These are phyloP conservation scores for Scaptodrosophila latifasciaeformis DNA, from an alignment of 2,888 invertebrate species.

Conservation along the genomic window DNA sequence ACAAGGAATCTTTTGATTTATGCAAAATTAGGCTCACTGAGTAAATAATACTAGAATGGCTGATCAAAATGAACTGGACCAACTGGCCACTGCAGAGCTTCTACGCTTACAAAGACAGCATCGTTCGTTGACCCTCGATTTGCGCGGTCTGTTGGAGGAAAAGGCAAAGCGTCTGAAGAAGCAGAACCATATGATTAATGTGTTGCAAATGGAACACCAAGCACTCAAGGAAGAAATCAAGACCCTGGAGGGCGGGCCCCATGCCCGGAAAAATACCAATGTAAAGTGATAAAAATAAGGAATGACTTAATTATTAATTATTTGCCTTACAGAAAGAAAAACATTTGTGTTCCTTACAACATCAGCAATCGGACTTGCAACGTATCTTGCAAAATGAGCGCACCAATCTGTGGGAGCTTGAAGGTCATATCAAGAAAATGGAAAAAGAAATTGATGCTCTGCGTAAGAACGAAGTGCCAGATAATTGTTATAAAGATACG, in stretches of 20 bases:
- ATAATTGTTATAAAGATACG: conserved; percentile 75
- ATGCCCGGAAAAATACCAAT: conserved; percentile 67
- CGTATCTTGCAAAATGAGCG: conserved; percentile 65
- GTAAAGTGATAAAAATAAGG: conserved; percentile 33
- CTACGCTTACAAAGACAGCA: conserved; percentile 83
- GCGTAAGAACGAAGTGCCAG: conserved; percentile 75
- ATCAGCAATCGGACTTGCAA: conserved; percentile 57
- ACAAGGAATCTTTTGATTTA: no score
- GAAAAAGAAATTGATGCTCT: conserved; percentile 72
- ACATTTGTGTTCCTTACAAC: conserved; percentile 55
- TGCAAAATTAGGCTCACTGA: no score
- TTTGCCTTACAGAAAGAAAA: conserved; percentile 56
- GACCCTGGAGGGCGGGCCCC: conserved; percentile 69
- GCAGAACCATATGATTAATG: conserved; percentile 71
- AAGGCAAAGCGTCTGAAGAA: conserved; percentile 71
- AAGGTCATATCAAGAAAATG: conserved; percentile 76
- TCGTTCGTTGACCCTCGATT: conserved; percentile 66
- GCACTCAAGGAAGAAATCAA: conserved; percentile 66
- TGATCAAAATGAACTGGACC: conserved; percentile 84
- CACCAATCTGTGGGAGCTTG: conserved; percentile 75
- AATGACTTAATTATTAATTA: background rate
- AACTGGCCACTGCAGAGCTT: conserved; percentile 85
- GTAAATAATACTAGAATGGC: conserved; percentile 49
- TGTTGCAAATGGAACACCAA: conserved; percentile 71
- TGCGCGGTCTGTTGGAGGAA: conserved; percentile 67